A percentile compares a stretch with the other conserved stretches of the same genome.
These are phyloP conservation scores for Tretioscincus oriximinensis DNA, from an alignment of 2,113 vertebrate species.

Conservation along the genomic window DNA sequence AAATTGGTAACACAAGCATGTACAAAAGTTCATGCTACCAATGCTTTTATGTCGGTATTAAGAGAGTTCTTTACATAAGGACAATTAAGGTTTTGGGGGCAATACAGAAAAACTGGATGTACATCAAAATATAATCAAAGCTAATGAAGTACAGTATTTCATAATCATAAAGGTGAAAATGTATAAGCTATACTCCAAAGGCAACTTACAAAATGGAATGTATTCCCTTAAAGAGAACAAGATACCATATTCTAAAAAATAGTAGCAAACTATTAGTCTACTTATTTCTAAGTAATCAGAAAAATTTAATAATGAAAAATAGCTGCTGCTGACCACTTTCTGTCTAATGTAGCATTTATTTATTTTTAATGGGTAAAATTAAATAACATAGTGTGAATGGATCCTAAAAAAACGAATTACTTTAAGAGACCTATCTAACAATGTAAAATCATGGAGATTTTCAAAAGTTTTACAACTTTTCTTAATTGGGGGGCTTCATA, in stretches of 20 bases:
- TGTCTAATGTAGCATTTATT: not conserved
- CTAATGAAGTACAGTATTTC: not conserved
- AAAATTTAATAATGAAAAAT: not conserved
- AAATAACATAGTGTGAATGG: not conserved
- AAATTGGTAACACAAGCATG: too few relatives aligned
- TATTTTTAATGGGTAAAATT: not conserved
- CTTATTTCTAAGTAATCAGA: not conserved
- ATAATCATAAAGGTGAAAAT: not conserved
- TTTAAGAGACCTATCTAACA: too few relatives aligned
- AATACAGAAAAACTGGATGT: not conserved
- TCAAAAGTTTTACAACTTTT: not conserved
- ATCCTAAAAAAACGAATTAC: not conserved
- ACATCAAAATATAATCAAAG: not conserved
- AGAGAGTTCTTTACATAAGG: too few relatives aligned
- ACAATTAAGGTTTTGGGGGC: too few relatives aligned
- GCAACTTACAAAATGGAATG: not conserved
- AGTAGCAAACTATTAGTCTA: not conserved
- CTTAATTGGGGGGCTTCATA: not conserved
- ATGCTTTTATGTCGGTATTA: too few relatives aligned
- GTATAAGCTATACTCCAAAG: not conserved
- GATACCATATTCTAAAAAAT: not conserved
- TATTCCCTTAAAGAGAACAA: not conserved
- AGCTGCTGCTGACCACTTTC: not conserved
- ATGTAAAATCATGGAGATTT: not conserved
- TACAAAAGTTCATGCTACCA: too few relatives aligned